A percentile compares a stretch with the other conserved stretches of the same genome.
Conservation (phyloP, 2,797 vertebrate species). For the Lateolabrax maculatus region DNA sequence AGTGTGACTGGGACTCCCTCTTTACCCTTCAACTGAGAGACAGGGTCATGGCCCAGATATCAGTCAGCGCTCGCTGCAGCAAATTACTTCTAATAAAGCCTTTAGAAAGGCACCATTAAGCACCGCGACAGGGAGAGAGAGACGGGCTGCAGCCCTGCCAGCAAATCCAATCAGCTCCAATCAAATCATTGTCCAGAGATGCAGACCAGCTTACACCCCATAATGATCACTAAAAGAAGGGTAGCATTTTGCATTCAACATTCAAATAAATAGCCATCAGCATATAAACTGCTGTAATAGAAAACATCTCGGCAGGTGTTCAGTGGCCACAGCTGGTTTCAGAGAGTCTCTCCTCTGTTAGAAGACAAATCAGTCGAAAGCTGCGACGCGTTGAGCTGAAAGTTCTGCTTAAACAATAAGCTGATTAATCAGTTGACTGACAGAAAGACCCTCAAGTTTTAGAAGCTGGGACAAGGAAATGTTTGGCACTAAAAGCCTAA, state of each 20-base stretch:
- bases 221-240: conserved; percentile 29
- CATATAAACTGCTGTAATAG: background rate
- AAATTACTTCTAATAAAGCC: conserved; percentile 87
- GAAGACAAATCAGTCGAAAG: too few species aligned
- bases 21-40: conserved; percentile 78
- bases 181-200: conserved; percentile 54
- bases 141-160: conserved; percentile 34
- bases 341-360: background rate
- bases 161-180: conserved; percentile 69
- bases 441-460: too few species aligned
- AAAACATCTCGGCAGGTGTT: conserved; percentile 31
- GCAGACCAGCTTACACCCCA: conserved; percentile 5
- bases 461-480: background rate
- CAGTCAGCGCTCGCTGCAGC: conserved; percentile 90
- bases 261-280: conserved; percentile 17
- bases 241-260: conserved; percentile 33
- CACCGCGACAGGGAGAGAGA: conserved; percentile 55
- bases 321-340: conserved; percentile 2
- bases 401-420: background rate
- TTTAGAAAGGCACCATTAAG: conserved; percentile 82
- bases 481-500: background rate
- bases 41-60: conserved; percentile 85
- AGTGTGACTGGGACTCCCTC: conserved; percentile 54
- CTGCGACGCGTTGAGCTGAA: too few species aligned
- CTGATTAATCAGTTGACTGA: background rate